Evolutionary conservation across 2,797 vertebrate species (phyloP), one percentile per base, ranked within the genome.

Genomic region (Caiman crocodilus): DNA sequence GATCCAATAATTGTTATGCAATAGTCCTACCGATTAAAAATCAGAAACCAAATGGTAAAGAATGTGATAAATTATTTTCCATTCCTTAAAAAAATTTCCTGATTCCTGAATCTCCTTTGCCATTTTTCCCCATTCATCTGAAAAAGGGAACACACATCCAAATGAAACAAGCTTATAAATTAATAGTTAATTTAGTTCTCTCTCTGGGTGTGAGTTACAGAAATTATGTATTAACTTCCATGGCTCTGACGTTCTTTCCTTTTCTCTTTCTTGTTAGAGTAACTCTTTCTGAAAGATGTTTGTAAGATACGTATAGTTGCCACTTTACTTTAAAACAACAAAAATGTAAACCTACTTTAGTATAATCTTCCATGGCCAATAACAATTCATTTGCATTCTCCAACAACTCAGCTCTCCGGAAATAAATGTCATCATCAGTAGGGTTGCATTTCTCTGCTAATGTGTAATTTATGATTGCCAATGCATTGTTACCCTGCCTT

Each of bases 341-440:
- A 74, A 91, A 79, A 87, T 50, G 14, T 82, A 56, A 93, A 82
- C 90, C 89, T 95, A 98, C 98, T 96, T 98, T 98, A 13, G 95
- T 82, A 56, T 98, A 98, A 96, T 98, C 98, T 78, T 98, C 98
- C 93, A 98, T 97, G 57, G 98, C 98, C 92, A 98, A 32, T 28
- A 97, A 14, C 12, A 94, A 88, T 5, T 95, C 94, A 80, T 97
- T 97, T 81, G 89, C 90, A 60, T 95, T 90, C 87, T 98, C 97
- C 87, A 98, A 95, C 96, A 98, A 75, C 85, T 98, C 95, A 59
- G 97, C 98, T 93, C 98, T 98, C 67, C 96, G 97, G 90, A 98
- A 98, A 96, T 98, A 98, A 32, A 94, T 96, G 26, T 98, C 97
- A 86, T 97, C 97, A 81, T 98, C 97, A 42, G 74, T 96, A 79